A percentile compares a stretch with the other conserved stretches of the same genome.
phyloP scores from a whole-genome alignment of 2,113 vertebrate genomes.

The Globicephala melas region DNA sequence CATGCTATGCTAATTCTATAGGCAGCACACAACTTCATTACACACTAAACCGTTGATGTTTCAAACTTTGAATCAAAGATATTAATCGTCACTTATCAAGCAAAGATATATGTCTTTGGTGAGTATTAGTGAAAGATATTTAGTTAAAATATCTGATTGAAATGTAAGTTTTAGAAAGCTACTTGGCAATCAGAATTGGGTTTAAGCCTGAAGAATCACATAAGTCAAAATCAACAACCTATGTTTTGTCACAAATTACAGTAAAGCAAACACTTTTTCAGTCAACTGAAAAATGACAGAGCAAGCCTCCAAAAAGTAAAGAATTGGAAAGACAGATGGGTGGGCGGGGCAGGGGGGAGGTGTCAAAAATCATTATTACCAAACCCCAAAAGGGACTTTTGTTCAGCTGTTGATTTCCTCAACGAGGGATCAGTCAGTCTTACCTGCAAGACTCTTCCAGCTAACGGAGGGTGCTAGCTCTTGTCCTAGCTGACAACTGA shows the following conservation, averaged over 20 bases:
- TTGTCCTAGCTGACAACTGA: constrained; percentile 71
- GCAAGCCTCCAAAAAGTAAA: neutral
- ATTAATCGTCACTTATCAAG: neutral
- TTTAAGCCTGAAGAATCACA: neutral
- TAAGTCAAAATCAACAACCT: neutral
- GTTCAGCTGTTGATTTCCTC: neutral
- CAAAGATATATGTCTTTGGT: neutral
- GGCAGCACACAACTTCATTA: neutral
- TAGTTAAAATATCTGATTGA: constrained; percentile 11
- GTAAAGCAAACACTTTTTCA: neutral
- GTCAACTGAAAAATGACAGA: neutral
- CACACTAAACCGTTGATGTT: neutral
- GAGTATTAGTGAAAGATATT: neutral
- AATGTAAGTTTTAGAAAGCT: constrained; percentile 17
- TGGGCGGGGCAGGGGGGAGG: no score
- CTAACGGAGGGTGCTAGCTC: neutral
- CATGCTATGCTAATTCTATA: constrained; percentile 52
- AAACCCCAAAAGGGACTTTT: neutral
- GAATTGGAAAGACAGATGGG: neutral
- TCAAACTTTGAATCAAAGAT: constrained; percentile 8
- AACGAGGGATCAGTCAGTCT: neutral
- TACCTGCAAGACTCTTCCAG: constrained; percentile 45
- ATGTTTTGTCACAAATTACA: neutral
- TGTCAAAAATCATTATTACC: neutral
- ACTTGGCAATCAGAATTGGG: neutral